Percentiles rank a stretch among this genome's conserved stretches.
phyloP scores from a whole-genome alignment of 2,888 invertebrate genomes.

The Trachelus troglodyta region DNA sequence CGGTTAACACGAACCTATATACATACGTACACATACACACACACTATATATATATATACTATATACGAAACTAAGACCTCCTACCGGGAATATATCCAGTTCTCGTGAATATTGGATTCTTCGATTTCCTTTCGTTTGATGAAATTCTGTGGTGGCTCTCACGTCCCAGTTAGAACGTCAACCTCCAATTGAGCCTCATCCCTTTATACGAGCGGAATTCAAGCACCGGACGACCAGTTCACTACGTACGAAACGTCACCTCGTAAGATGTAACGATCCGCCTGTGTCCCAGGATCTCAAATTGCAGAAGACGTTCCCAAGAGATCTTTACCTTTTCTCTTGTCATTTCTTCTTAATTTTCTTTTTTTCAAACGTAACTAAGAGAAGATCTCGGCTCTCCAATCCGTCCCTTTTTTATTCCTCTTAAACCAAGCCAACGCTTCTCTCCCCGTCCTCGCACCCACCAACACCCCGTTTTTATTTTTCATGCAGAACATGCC shows the following conservation, averaged over 20 bases:
- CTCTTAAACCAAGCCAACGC: too few species aligned
- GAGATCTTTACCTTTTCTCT: not conserved
- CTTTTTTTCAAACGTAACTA: not conserved
- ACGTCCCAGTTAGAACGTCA: too few species aligned
- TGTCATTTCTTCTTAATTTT: not conserved
- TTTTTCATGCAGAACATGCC: slow-evolving; percentile 25
- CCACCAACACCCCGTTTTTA: slow-evolving; percentile 10
- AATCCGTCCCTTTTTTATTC: too few species aligned
- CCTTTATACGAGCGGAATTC: too few species aligned
- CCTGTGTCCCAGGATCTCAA: not conserved
- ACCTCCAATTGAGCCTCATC: too few species aligned
- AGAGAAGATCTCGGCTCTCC: not conserved
- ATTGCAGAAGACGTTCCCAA: not conserved
- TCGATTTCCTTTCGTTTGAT: slow-evolving; percentile 22
- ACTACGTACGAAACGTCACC: too few species aligned
- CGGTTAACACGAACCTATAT: not conserved
- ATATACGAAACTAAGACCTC: not conserved
- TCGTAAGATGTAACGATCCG: not conserved
- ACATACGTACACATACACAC: not conserved
- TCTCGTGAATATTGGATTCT: slow-evolving; percentile 23
- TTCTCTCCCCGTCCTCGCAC: too few species aligned
- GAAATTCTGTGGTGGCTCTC: slow-evolving; percentile 18
- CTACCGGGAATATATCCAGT: not conserved
- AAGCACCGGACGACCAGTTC: too few species aligned
- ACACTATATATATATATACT: not conserved